Evolutionary conservation across 2,888 invertebrate genomes (phyloP), one percentile per base, ranked within the genome.

Genomic region (Augochlorella aurata): DNA sequence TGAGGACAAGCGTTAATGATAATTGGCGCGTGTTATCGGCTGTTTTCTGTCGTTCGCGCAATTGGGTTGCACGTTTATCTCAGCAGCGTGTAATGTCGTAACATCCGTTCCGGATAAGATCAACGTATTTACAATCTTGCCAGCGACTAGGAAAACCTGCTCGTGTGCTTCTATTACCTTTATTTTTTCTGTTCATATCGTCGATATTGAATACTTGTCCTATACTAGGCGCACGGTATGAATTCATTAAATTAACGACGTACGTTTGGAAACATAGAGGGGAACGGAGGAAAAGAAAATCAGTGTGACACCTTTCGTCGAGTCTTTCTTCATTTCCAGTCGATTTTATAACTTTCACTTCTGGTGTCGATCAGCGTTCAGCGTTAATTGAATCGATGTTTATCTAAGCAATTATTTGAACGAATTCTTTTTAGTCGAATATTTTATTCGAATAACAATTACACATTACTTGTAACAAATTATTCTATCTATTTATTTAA

Each of bases 91-190:
- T 9, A 44, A 69, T 69, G 68, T 73, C 21, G 81, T 72, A 81
- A 81, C 68, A 80, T 80, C 81, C 81, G 81, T 68, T 70, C 54
- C 44, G 10, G 65, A 74, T 69, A 58, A 21, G 66, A 67, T 58
- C 45, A 18, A 50, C 29, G 79, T 49, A 29, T 58, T 58, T 24
- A 24, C 58, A 24, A 58, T 29, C 24, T 58, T 14, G 24, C 54
- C 54, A 21, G 54, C 21, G 12, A 12, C 21, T 54, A 54, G 54
- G 54, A 12, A 54, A 54, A 54, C 54, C 54, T 54, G 54, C 54
- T 54, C 21, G 21, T 9, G 21, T 54, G 21, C 21, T 21, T 54
- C 54, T 54, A 54, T 54, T 21, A 54, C 21, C 21, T 21, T 12
- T 54, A 2, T n/a, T 21, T 54, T 54, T 54, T 54, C 21, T 21